Base-by-base conservation (phyloP, 2,113 vertebrate genomes). In the Papio anubis region DNA sequence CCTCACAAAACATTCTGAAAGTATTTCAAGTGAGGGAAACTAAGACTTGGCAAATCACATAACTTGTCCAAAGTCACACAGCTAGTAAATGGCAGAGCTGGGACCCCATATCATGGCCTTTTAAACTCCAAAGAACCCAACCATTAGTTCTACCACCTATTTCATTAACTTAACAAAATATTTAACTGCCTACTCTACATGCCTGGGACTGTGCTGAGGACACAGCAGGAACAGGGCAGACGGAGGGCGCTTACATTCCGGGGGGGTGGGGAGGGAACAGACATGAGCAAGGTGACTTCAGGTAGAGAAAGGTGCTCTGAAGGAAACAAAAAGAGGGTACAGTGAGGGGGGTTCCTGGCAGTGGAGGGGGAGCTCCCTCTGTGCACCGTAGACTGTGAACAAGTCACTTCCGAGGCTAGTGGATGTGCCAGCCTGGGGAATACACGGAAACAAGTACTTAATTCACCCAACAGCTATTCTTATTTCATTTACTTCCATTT, bases 401-500 rank as follows among this genome's bases (percentile, higher is more conserved):
- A n/a, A 55, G 55, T 45, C 80, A 1, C 25, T 61, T 55, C 5
- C 1, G 64, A 97, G 89, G 82, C 25, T 64, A 27, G 72, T 88
- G 84, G 68, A 6, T 27, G 91, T 8, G 30, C 52, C 94, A 96
- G 90, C 38, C 84, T 48, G 0, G 20, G 73, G 73, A 88, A 68
- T 8, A 75, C 78, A 87, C 11, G 68, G 48, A 80, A 83, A 79
- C 23, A 21, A 93, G 96, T 68, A 94, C 94, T 80, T 48, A 32
- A 97, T 20, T 0, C 96, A 96, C 97, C 96, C 95, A 66, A n/a
- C 8, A 72, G 95, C 88, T 86, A 88, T 93, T 97, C 84, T 93
- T 52, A 80, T 96, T 97, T 91, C 96, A 79, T 81, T 43, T 73
- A 97, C 96, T 97, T 97, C 97, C 93, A 96, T 97, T 98, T 97